Evolutionary conservation across 2,797 vertebrate genomes (phyloP), one percentile per base, ranked within the genome.

Genomic region (Intellagama lesueurii): DNA sequence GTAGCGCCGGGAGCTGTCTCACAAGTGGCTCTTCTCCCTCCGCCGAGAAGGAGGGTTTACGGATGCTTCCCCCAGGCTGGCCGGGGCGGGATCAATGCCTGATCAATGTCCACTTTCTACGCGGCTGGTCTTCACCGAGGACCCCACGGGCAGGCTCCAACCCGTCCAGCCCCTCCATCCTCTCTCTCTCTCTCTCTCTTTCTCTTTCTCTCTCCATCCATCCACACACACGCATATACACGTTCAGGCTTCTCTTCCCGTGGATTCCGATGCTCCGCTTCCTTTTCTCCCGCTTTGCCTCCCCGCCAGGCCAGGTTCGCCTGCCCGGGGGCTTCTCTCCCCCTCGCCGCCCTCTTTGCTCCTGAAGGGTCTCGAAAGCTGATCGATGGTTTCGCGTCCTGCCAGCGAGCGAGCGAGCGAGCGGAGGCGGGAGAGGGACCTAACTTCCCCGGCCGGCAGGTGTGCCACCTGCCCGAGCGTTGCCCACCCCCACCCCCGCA

Each of bases 31-130:
- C 0, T n/a, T 1, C 19, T 28, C 4, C 66, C 64, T 26, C 87
- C 73, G 91, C 68, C 76, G 17, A 68, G 72, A 82, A 84, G 83
- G 78, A 79, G 81, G 85, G 68, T 81, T 70, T 73, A 30, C 52
- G 52, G 52, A 56, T 56, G 52, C 52, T 56, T 14, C 52, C 52
- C 52, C 52, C 9, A 11, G 52, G 9, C 14, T 9, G 14, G 9
- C 52, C 52, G 52, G 30, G 7, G 64, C 66, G 11, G 68, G 11
- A 49, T 78, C 72, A 7, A 19, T 30, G 26, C 12, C 85, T 30
- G 75, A 47, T 72, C 81, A 5, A 47, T 30, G 2, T n/a, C 75
- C 66, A 6, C 81, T 24, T 40, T 19, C 6, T 8, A 8, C 22
- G 80, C 80, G 73, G 73, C 35, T 8, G 35, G 3, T 11, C 1